A percentile compares a stretch with the other conserved stretches of the same genome.
Conservation (phyloP, 2,888 invertebrate species). For the Morpho deidamia region DNA sequence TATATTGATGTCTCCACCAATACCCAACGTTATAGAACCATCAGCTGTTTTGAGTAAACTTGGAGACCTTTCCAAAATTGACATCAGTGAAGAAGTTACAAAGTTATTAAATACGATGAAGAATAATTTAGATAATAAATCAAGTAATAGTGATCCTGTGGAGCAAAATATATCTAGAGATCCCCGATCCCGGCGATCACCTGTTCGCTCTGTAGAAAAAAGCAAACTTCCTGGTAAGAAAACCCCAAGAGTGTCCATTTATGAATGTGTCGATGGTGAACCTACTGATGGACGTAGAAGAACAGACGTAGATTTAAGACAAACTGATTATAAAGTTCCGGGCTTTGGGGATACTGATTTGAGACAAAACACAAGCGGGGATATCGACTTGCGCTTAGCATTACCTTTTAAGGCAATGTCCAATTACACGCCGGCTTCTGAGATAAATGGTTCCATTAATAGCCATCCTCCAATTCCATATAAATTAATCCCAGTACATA, state of each 20-base stretch:
- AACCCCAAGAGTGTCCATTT: constrained; percentile 72
- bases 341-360: constrained; percentile 83
- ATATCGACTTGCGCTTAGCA: constrained; percentile 86
- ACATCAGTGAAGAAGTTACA: constrained; percentile 85
- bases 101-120: constrained; percentile 82
- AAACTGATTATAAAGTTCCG: constrained; percentile 73
- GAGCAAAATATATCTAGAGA: constrained; percentile 51
- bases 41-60: constrained; percentile 78
- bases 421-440: constrained; percentile 90
- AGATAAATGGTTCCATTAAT: constrained; percentile 89
- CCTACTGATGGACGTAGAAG: constrained; percentile 66
- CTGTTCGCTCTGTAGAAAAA: constrained; percentile 47
- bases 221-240: constrained; percentile 40
- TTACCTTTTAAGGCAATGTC: constrained; percentile 88
- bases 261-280: constrained; percentile 79
- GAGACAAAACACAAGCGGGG: constrained; percentile 75
- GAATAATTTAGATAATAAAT: constrained; percentile 60
- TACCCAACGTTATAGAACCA: constrained; percentile 75
- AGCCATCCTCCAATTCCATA: constrained; percentile 87
- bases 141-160: constrained; percentile 31
- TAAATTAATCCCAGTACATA: constrained; percentile 79
- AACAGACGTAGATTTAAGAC: constrained; percentile 73
- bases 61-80: constrained; percentile 85
- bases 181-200: constrained; percentile 61
- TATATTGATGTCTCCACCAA: constrained; percentile 42